Evolutionary conservation across 2,113 vertebrate genomes (phyloP).

Genomic region (Crotalus helleri): DNA sequence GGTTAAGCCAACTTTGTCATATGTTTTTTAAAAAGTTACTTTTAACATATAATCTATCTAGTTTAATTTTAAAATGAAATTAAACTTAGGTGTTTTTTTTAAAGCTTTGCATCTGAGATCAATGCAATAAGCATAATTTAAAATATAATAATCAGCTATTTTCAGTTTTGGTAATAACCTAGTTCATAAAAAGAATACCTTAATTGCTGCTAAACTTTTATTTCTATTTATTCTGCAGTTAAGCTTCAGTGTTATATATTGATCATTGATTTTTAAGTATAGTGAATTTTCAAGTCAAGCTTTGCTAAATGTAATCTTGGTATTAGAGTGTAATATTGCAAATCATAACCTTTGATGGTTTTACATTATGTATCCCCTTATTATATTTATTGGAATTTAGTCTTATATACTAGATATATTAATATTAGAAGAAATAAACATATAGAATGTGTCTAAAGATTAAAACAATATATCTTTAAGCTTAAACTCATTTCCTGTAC

Average conservation of each 20-base stretch:
- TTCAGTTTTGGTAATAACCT: not conserved
- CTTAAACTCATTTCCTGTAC: not conserved
- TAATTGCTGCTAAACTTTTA: not conserved
- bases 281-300: not conserved
- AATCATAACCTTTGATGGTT: not conserved
- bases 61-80: not conserved
- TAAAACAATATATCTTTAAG: not conserved
- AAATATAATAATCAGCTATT: not conserved
- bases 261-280: not conserved
- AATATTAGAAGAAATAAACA: not conserved
- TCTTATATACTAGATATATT: not conserved
- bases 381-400: not conserved
- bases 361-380: not conserved
- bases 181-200: not conserved
- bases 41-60: slow-evolving; percentile 7
- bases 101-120: slow-evolving; percentile 1
- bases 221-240: not conserved
- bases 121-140: not conserved
- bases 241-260: not conserved
- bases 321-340: not conserved
- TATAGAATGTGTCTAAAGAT: not conserved
- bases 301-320: not conserved
- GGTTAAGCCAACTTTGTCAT: slow-evolving; percentile 1
- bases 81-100: not conserved
- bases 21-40: not conserved